A percentile compares a stretch with the other conserved stretches of the same genome.
Evolutionary conservation across 1,140 invertebrate genomes (phyloP).

Genomic region (Phthorimaea operculella): DNA sequence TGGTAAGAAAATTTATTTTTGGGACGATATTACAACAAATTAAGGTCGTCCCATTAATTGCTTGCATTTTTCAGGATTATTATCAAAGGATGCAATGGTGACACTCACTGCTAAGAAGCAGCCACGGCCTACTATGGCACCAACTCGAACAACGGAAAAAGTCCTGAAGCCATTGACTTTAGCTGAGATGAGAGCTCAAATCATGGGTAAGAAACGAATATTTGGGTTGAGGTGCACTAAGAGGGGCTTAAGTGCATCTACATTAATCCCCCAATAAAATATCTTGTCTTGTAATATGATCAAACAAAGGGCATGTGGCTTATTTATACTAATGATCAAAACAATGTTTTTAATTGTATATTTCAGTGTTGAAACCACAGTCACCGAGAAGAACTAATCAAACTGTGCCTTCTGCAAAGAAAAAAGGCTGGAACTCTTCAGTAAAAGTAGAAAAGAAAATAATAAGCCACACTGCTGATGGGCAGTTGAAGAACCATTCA

Average conservation of each 20-base stretch:
- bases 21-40: background rate
- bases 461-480: constrained; percentile 34
- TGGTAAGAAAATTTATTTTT: constrained; percentile 21
- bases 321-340: too few species aligned
- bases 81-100: constrained; percentile 33
- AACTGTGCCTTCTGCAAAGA: constrained; percentile 26
- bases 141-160: constrained; percentile 34
- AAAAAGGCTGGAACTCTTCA: constrained; percentile 51
- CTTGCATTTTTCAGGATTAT: constrained; percentile 23
- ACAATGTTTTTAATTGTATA: constrained; percentile 1
- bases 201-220: constrained; percentile 24
- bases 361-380: constrained; percentile 31
- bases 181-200: constrained; percentile 39
- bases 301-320: too few species aligned
- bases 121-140: constrained; percentile 22
- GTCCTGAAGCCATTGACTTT: constrained; percentile 39
- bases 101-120: constrained; percentile 33
- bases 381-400: constrained; percentile 26
- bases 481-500: constrained; percentile 31
- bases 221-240: too few species aligned
- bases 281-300: too few species aligned
- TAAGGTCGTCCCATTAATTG: too few species aligned
- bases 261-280: too few species aligned
- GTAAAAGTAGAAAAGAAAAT: constrained; percentile 43
- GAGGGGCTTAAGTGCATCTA: too few species aligned